A percentile compares a stretch with the other conserved stretches of the same genome.
Conservation (phyloP, 2,797 vertebrate genomes). For the Dendrocincla tyrannina region DNA sequence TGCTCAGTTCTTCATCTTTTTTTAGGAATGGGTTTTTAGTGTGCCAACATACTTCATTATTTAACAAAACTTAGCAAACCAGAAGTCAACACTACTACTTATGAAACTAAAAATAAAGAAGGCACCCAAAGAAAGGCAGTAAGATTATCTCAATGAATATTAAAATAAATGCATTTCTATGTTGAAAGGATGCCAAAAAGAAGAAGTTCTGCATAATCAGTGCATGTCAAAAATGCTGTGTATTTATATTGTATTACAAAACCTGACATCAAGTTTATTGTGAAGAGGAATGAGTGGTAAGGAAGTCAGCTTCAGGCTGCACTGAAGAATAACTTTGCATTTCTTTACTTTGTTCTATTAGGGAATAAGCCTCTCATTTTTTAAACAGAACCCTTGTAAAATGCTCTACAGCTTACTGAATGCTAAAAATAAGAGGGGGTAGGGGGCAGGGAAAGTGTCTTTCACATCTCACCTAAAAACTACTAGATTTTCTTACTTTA, state of each 20-base stretch:
- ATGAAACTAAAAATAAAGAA: conserved; percentile 16
- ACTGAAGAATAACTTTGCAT: not conserved
- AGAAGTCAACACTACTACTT: conserved; percentile 38
- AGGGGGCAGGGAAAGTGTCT: rapidly evolving
- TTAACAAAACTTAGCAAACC: conserved; percentile 53
- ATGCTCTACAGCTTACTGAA: not conserved
- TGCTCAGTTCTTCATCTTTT: conserved; percentile 51
- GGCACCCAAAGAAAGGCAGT: not conserved
- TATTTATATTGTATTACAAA: not conserved
- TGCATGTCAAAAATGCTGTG: not conserved
- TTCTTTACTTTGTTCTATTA: not conserved
- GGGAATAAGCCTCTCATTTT: not conserved
- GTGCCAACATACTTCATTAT: conserved; percentile 58
- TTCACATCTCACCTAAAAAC: not conserved
- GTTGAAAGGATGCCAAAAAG: not conserved
- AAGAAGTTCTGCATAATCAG: not conserved
- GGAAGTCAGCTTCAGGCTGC: not conserved
- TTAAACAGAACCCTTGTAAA: not conserved
- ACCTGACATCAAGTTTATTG: not conserved
- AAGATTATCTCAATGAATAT: not conserved
- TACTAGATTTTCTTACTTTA: not conserved
- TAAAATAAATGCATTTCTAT: not conserved
- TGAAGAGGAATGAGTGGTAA: not conserved
- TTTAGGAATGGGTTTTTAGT: conserved; percentile 45
- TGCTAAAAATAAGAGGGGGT: rapidly evolving